These are phyloP conservation scores for Ciconia boyciana DNA, from an alignment of 2,113 vertebrate species.

Conservation along the genomic window DNA sequence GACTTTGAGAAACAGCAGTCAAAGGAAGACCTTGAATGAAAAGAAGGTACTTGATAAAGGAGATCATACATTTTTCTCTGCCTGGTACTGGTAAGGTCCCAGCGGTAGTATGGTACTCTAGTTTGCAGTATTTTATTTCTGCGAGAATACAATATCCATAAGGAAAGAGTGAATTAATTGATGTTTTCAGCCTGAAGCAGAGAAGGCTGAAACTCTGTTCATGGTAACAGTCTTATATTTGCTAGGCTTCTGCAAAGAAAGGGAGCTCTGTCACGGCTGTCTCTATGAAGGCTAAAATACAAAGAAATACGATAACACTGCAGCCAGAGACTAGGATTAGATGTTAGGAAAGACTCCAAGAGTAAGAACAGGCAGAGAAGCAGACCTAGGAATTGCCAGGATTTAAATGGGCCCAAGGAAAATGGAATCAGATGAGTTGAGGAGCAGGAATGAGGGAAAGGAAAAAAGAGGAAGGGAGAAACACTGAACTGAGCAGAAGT, in stretches of 20 bases:
- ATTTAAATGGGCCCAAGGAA: not conserved
- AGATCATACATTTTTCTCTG: not conserved
- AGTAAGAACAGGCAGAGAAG: not conserved
- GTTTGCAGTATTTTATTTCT: not conserved
- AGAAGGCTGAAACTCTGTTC: not conserved
- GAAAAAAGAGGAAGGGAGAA: not conserved
- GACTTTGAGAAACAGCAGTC: not conserved
- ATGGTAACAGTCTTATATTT: not conserved
- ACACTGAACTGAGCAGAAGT: not conserved
- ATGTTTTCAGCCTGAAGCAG: not conserved
- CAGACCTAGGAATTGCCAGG: not conserved
- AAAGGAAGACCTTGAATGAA: not conserved
- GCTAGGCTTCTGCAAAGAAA: not conserved
- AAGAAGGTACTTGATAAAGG: not conserved
- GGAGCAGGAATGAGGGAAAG: not conserved
- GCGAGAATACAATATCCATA: not conserved
- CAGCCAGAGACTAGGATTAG: not conserved
- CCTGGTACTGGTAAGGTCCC: not conserved
- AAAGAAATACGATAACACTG: not conserved
- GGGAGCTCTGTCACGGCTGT: not conserved
- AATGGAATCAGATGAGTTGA: not conserved
- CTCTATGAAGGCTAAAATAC: not conserved
- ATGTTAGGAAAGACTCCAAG: not conserved
- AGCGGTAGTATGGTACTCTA: not conserved
- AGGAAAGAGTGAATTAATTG: not conserved